Percentiles rank a stretch among this genome's conserved stretches.
Conservation (phyloP, 2,797 vertebrate species). For the Enteromius argenteus region DNA sequence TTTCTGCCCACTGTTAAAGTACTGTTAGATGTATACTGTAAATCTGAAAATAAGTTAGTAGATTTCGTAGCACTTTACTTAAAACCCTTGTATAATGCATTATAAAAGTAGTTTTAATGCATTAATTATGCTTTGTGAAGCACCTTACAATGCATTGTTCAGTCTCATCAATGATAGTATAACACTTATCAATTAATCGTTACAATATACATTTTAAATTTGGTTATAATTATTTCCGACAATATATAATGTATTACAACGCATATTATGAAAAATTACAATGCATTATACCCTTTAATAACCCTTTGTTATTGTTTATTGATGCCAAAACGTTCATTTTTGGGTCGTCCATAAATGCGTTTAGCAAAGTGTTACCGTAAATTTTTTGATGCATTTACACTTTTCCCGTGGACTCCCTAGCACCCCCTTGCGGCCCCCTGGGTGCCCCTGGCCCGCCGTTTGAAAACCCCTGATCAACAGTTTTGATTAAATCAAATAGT, state of each 20-base stretch:
- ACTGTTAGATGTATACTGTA: background rate
- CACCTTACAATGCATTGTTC: background rate
- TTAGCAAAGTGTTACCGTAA: background rate
- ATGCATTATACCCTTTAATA: too few relatives aligned
- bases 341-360: background rate
- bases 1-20: background rate
- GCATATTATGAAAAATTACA: background rate
- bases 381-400: background rate
- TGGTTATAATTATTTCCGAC: background rate
- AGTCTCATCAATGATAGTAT: background rate
- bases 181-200: background rate
- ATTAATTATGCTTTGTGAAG: background rate
- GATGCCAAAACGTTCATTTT: too few relatives aligned
- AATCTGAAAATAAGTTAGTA: background rate
- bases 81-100: background rate
- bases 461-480: background rate
- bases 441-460: background rate
- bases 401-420: background rate
- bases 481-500: slow-evolving; percentile 25
- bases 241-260: background rate
- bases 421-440: background rate
- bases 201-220: background rate
- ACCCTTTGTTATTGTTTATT: too few relatives aligned
- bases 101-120: background rate
- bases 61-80: background rate